Evolutionary conservation across 2,797 vertebrate genomes (phyloP).

Genomic region (Botia almorhae): DNA sequence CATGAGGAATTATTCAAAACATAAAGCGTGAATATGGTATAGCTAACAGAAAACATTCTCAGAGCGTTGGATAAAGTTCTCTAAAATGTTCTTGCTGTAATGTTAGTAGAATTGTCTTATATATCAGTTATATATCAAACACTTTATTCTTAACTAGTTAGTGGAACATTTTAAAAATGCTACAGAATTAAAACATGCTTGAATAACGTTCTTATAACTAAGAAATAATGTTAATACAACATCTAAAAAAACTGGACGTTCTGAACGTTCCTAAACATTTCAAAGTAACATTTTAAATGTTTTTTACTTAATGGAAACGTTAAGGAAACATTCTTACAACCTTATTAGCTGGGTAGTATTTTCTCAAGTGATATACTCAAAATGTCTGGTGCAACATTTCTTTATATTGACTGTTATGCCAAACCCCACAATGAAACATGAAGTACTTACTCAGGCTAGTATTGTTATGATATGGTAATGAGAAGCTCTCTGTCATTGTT

Average conservation of each 20-base stretch:
- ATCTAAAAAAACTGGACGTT: too few species aligned
- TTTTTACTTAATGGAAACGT: conserved; percentile 41
- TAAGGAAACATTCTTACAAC: not conserved
- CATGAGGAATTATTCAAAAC: not conserved
- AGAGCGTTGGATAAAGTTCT: too few species aligned
- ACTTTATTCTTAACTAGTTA: too few species aligned
- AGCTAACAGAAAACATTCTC: not conserved
- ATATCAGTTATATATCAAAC: too few species aligned
- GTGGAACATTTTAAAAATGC: too few species aligned
- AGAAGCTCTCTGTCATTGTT: conserved; percentile 22
- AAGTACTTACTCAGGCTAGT: conserved; percentile 45
- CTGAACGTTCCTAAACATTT: too few species aligned
- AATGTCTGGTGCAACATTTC: not conserved
- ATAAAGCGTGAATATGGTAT: conserved; percentile 22
- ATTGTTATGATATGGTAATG: conserved; percentile 24
- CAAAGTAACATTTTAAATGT: too few species aligned
- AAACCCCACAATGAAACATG: not conserved
- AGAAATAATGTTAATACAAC: too few species aligned
- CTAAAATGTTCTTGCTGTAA: too few species aligned
- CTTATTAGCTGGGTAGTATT: not conserved
- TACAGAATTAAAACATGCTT: conserved; percentile 1
- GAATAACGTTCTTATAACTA: too few species aligned
- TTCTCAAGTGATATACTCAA: not conserved
- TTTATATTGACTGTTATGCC: not conserved
- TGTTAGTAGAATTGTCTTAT: too few species aligned